Evolutionary conservation across 2,888 invertebrate species (phyloP), one percentile per base, ranked within the genome.

Genomic region (Latrodectus elegans): DNA sequence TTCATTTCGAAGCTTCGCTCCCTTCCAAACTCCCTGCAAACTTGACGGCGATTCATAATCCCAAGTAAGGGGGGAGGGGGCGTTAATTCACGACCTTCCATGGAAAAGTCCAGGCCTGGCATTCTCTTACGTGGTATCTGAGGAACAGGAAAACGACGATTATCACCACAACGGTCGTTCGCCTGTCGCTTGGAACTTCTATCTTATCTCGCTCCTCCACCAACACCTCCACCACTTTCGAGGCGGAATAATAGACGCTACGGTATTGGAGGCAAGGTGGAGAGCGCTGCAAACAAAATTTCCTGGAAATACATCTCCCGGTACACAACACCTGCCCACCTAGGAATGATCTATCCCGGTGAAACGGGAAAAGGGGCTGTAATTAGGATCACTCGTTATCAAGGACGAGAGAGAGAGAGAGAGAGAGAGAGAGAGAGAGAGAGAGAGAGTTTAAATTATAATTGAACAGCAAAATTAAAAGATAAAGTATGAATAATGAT

Each of bases 391-490:
- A 65, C 71, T 77, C 80, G 81, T 87, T 87, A 87, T 87, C 86
- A 60, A 26, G 71, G 80, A 74, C 73, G 51, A 74, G 65, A 55
- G 70, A 79, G 70, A 65, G 72, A 65, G 75, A 85, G 86, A 81
- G 86, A 55, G 70, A 79, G 70, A 65, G 51, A 74, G 65, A 55
- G 70, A 79, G 70, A 65, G 51, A 74, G 65, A 55, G 70, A 79
- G 70, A 65, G 72, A 65, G 75, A 85, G 86, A 81, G 86, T 87
- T 87, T 87, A 87, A 87, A 87, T 87, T 83, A 84, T 88, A 88
- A 88, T 88, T 88, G 88, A 88, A 88, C 84, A 80, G 84, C 88
- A 80, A 84, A 88, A 88, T 88, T 88, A 88, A 88, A 88, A 84
- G 88, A 88, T 88, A 88, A 88, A 84, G 82, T 84, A 76, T 88